These are phyloP conservation scores for Acanthis flammea DNA, from an alignment of 2,797 vertebrate species.

Conservation along the genomic window DNA sequence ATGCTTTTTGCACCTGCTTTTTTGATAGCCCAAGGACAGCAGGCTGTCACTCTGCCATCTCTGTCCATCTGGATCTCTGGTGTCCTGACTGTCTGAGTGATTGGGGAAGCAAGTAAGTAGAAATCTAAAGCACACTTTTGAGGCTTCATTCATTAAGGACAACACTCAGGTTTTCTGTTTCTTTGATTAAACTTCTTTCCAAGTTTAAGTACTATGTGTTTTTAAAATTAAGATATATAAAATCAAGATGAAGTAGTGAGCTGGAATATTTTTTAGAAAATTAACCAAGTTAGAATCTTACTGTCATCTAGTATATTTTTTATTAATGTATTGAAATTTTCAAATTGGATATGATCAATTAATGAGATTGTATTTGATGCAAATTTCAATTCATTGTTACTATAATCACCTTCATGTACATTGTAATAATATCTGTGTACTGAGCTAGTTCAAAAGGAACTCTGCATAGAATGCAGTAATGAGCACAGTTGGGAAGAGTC, in stretches of 20 bases:
- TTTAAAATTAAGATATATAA: neutral
- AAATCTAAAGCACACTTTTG: neutral
- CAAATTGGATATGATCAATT: constrained; percentile 3
- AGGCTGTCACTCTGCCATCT: neutral
- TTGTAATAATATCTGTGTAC: neutral
- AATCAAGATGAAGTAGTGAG: neutral
- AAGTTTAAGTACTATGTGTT: neutral
- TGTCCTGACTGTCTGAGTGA: neutral
- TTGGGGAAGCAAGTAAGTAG: neutral
- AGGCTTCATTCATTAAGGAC: neutral
- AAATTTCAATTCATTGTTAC: constrained; percentile 33
- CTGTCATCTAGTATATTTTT: constrained; percentile 15
- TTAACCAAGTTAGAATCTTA: constrained; percentile 40
- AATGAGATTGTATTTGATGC: constrained; percentile 32
- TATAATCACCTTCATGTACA: neutral
- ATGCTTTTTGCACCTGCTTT: neutral
- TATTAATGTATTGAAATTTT: constrained; percentile 37
- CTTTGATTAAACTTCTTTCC: neutral
- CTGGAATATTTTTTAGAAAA: constrained; percentile 32
- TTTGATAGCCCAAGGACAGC: fast-evolving
- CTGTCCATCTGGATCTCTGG: neutral
- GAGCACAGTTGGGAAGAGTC: neutral
- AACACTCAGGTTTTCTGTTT: neutral
- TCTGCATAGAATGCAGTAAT: neutral
- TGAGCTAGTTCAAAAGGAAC: neutral